Evolutionary conservation across 2,797 vertebrate genomes (phyloP), one percentile per base, ranked within the genome.

Genomic region (Choloepus didactylus): DNA sequence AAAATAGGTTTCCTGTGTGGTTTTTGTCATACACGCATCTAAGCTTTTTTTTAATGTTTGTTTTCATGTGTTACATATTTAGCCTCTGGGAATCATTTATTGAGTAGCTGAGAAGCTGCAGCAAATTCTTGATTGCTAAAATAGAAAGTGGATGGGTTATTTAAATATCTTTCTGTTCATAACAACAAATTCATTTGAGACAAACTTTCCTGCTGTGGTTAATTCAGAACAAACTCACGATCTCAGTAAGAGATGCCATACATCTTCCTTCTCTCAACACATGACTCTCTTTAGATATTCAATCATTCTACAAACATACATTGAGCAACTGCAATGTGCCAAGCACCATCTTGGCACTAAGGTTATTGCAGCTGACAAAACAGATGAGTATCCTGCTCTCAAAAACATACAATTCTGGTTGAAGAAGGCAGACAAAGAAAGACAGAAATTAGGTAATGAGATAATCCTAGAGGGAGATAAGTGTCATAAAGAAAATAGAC

Each of bases 31-130:
- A 70, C 49, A 31, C 0, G 1, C 25, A 72, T 69, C 67, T 76
- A 72, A 67, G 18, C 29, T 75, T 14, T 62, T 21, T 44, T 60
- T 1, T 46, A 73, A 59, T 75, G 6, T 76, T 94, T 93, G 72
- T 91, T 77, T 15, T 19, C 86, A 51, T 10, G 3, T 41, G 27
- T 6, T 88, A 49, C 0, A 19, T 14, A 60, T 94, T 91, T 83
- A 89, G n/a, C 38, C 69, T 49, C 80, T 93, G 92, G 73, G 70
- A 96, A 93, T 89, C 21, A 35, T 14, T 96, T 79, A n/a, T 54
- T 31, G 72, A 79, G 67, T 79, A 93, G 35, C 67, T 35, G 56
- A 88, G 19, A 93, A 87, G 56, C 44, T 21, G 0, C 80, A 91
- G 29, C 79, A 85, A 83, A 94, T 56, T 86, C n/a, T 67, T 29